These are phyloP conservation scores for Neomorphus geoffroyi DNA, from an alignment of 2,797 vertebrate genomes.

Conservation along the genomic window DNA sequence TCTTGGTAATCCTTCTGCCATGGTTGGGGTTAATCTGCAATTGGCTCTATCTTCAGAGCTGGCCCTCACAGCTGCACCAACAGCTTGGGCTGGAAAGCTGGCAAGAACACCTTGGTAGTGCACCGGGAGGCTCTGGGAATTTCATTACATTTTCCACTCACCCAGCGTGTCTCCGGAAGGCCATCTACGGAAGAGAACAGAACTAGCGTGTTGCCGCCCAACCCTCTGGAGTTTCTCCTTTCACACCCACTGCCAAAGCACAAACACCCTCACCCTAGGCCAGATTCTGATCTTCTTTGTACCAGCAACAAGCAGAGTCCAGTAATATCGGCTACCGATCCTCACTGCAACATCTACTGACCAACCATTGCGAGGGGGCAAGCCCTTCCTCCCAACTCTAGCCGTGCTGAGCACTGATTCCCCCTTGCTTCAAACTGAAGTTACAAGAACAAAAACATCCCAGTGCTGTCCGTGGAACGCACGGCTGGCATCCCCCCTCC, in stretches of 20 bases:
- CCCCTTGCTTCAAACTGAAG: background rate
- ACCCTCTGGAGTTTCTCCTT: slow-evolving; percentile 60
- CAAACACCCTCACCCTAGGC: slow-evolving; percentile 46
- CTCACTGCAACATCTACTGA: background rate
- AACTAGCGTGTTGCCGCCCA: slow-evolving; percentile 49
- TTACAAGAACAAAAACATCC: background rate
- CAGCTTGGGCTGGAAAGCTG: slow-evolving; percentile 57
- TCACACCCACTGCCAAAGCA: slow-evolving; percentile 58
- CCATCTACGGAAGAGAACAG: slow-evolving; percentile 67
- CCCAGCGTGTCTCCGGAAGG: slow-evolving; percentile 63
- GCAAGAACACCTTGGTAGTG: slow-evolving; percentile 52
- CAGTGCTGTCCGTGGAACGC: background rate
- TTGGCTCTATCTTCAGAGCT: background rate
- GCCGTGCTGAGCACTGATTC: background rate
- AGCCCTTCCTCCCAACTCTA: background rate
- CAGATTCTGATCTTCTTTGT: slow-evolving; percentile 23
- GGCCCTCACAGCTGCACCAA: slow-evolving; percentile 18
- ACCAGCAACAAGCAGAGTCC: background rate
- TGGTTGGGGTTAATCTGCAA: background rate
- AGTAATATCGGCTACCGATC: background rate
- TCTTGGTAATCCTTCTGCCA: background rate
- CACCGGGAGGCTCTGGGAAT: slow-evolving; percentile 68
- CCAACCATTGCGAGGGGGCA: background rate
- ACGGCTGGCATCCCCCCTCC: background rate
- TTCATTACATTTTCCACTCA: slow-evolving; percentile 75